phyloP scores from a whole-genome alignment of 2,888 invertebrate genomes.

The Ophion obscuratus region DNA sequence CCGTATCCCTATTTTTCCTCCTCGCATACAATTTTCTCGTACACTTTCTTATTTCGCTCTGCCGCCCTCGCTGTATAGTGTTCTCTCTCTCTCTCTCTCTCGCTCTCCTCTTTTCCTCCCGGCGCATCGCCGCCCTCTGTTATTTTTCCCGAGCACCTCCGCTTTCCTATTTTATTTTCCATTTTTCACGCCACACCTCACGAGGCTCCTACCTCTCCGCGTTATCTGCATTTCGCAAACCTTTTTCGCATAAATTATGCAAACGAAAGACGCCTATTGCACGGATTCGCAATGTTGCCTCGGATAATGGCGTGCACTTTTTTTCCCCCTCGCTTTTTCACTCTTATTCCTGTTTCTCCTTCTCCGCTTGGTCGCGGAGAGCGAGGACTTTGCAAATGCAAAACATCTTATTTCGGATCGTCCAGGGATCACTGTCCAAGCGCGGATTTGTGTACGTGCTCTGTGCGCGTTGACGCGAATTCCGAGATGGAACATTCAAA shows the following conservation, averaged over 20 bases:
- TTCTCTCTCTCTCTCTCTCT: slow-evolving; percentile 1
- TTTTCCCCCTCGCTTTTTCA: slow-evolving; percentile 8
- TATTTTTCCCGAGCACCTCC: slow-evolving; percentile 44
- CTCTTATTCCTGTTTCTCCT: slow-evolving; percentile 19
- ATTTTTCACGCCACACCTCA: slow-evolving; percentile 62
- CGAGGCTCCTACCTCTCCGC: slow-evolving; percentile 28
- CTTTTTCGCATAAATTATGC: slow-evolving; percentile 66
- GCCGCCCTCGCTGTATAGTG: neutral
- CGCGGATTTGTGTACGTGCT: neutral
- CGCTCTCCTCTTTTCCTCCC: slow-evolving; percentile 17
- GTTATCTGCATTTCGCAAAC: slow-evolving; percentile 64
- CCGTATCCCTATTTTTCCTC: slow-evolving; percentile 26
- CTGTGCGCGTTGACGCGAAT: neutral
- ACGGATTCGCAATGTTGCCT: slow-evolving; percentile 54
- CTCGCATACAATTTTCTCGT: slow-evolving; percentile 24
- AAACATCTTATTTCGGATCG: slow-evolving; percentile 49
- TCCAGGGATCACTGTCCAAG: slow-evolving; percentile 17
- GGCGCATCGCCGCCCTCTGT: slow-evolving; percentile 16
- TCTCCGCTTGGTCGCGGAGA: slow-evolving; percentile 18
- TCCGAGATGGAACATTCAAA: slow-evolving; percentile 6
- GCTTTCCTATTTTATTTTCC: slow-evolving; percentile 65
- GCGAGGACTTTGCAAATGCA: slow-evolving; percentile 40
- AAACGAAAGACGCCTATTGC: slow-evolving; percentile 65
- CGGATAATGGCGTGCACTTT: slow-evolving; percentile 45
- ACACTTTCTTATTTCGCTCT: slow-evolving; percentile 5